Percentiles rank a stretch among this genome's conserved stretches.
Evolutionary conservation across 2,888 invertebrate species (phyloP).

Genomic region (Frankliniella intonsa): DNA sequence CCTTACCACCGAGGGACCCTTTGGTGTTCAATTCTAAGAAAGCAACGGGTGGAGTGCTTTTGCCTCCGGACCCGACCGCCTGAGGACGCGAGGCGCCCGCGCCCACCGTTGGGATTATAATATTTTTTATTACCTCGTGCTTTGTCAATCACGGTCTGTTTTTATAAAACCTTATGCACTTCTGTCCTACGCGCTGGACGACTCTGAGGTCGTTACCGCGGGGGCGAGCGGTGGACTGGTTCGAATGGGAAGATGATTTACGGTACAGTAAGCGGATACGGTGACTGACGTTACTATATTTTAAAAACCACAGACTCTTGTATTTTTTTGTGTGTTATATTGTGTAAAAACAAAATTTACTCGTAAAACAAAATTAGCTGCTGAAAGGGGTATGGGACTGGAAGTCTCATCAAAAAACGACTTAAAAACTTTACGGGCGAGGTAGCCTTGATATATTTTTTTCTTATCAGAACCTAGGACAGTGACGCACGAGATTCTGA

Average conservation of each 20-base stretch:
- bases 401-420: too few species aligned
- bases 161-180: conserved; percentile 5
- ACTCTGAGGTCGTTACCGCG: too few species aligned
- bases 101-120: not conserved
- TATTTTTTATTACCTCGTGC: not conserved
- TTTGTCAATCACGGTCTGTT: not conserved
- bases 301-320: too few species aligned
- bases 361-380: too few species aligned
- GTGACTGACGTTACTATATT: too few species aligned
- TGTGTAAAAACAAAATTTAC: too few species aligned
- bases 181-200: not conserved
- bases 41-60: not conserved
- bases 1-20: conserved; percentile 11
- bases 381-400: too few species aligned
- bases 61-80: not conserved
- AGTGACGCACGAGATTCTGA: not conserved
- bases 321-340: too few species aligned
- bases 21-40: conserved; percentile 19
- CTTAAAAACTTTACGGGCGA: too few species aligned
- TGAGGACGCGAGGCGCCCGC: not conserved
- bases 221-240: too few species aligned
- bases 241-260: too few species aligned
- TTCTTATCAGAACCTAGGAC: not conserved
- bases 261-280: too few species aligned
- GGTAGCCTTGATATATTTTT: not conserved